Evolutionary conservation across 2,888 invertebrate genomes (phyloP).

Genomic region (Drosophila putrida): DNA sequence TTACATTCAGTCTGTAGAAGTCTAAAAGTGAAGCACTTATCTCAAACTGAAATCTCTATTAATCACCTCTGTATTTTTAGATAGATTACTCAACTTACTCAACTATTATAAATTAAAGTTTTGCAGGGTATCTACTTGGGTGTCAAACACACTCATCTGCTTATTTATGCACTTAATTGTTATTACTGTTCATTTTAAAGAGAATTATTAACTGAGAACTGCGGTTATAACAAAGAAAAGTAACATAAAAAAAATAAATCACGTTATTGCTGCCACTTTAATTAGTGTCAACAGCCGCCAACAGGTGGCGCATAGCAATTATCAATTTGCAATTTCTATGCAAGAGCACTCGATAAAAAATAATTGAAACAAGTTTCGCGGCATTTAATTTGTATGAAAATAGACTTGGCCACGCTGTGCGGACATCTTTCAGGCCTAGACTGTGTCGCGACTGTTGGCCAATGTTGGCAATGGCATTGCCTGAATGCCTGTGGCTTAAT

Average conservation of each 20-base stretch:
- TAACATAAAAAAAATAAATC: slow-evolving; percentile 11
- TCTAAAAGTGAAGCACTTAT: too few species aligned
- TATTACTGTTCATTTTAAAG: slow-evolving; percentile 11
- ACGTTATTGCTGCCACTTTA: slow-evolving; percentile 24
- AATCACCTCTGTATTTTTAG: too few species aligned
- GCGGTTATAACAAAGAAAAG: slow-evolving; percentile 14
- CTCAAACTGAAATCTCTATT: too few species aligned
- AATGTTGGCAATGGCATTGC: not conserved
- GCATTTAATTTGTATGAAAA: slow-evolving; percentile 71
- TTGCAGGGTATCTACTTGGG: not conserved
- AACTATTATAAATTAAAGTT: too few species aligned
- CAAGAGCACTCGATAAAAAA: slow-evolving; percentile 22
- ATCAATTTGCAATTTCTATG: slow-evolving; percentile 57
- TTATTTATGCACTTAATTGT: not conserved
- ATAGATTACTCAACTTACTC: too few species aligned
- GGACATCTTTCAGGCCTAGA: slow-evolving; percentile 51
- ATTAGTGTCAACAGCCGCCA: slow-evolving; percentile 47
- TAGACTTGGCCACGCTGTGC: slow-evolving; percentile 41
- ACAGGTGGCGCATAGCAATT: slow-evolving; percentile 60
- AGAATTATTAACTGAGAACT: slow-evolving; percentile 19
- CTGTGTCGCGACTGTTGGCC: slow-evolving; percentile 14
- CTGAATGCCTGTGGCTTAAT: slow-evolving; percentile 59
- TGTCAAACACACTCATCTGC: slow-evolving; percentile 1
- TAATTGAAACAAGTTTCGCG: slow-evolving; percentile 48
- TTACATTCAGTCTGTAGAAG: too few species aligned